Conservation (phyloP, 92 coral and sea anemone genomes). For the Virgularia gustaviana region DNA sequence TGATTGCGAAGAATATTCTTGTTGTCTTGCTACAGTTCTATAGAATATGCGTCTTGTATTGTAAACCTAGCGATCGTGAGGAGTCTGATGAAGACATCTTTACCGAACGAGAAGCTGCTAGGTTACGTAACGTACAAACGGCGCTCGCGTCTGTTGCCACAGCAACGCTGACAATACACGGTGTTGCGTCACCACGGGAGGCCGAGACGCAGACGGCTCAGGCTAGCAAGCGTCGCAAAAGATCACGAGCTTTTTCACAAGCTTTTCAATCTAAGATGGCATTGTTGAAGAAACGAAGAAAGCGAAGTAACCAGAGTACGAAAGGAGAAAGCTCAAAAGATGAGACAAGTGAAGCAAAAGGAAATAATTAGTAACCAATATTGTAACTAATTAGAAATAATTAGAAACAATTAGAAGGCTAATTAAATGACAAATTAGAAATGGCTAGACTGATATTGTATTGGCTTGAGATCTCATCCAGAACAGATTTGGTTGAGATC, state of each 20-base stretch:
- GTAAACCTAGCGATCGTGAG: conserved; percentile 69
- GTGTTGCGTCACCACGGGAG: no score
- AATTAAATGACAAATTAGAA: no score
- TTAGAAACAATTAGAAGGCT: no score
- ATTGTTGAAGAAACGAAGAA: conserved; percentile 7
- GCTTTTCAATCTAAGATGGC: neutral
- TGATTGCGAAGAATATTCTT: conserved; percentile 83
- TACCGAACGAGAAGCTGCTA: conserved; percentile 57
- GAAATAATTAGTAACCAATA: no score
- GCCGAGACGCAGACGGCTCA: conserved; percentile 62
- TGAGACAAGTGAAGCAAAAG: no score
- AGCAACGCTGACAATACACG: conserved; percentile 71
- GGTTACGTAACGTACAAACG: conserved; percentile 74
- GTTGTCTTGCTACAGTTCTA: conserved; percentile 92
- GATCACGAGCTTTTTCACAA: conserved; percentile 15
- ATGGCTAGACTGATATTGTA: no score
- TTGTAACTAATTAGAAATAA: no score
- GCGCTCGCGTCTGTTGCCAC: conserved; percentile 72
- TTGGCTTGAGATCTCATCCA: no score
- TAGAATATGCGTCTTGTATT: conserved; percentile 83
- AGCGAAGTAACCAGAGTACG: neutral
- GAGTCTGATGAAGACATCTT: conserved; percentile 62
- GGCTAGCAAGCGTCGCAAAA: conserved; percentile 31
- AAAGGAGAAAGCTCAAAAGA: neutral
- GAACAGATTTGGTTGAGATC: no score